These are phyloP conservation scores for Cinclus cinclus DNA, from an alignment of 2,113 vertebrate genomes.

Conservation along the genomic window DNA sequence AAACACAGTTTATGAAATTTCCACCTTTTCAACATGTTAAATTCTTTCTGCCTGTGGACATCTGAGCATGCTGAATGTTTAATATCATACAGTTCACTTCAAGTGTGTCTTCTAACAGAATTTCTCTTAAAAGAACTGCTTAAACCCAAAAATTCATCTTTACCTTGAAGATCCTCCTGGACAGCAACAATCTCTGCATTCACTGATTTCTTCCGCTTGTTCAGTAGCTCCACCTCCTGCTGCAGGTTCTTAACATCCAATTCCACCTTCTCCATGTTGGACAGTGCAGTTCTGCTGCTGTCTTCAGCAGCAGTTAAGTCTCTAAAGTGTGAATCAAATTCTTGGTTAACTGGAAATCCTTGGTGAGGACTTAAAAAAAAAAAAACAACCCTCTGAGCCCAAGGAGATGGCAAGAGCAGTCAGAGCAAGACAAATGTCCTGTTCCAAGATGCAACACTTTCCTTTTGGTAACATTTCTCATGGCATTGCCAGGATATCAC, in stretches of 20 bases:
- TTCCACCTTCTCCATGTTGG: constrained; percentile 55
- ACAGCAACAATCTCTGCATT: constrained; percentile 6
- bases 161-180: constrained; percentile 73
- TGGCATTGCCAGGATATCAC: background rate
- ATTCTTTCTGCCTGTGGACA: background rate
- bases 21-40: background rate
- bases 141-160: background rate
- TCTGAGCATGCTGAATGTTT: background rate
- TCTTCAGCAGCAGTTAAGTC: constrained; percentile 71
- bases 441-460: background rate
- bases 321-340: constrained; percentile 36
- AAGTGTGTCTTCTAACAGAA: background rate
- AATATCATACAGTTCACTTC: background rate
- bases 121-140: background rate
- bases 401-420: background rate
- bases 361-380: background rate
- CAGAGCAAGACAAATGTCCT: background rate
- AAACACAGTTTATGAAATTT: background rate
- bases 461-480: background rate
- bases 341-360: background rate
- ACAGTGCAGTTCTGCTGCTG: constrained; percentile 24
- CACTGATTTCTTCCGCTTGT: constrained; percentile 61
- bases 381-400: background rate
- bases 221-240: constrained; percentile 67
- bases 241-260: constrained; percentile 57